These are phyloP conservation scores for Chrysomela aeneicollis DNA, from an alignment of 2,888 invertebrate species.

Conservation along the genomic window DNA sequence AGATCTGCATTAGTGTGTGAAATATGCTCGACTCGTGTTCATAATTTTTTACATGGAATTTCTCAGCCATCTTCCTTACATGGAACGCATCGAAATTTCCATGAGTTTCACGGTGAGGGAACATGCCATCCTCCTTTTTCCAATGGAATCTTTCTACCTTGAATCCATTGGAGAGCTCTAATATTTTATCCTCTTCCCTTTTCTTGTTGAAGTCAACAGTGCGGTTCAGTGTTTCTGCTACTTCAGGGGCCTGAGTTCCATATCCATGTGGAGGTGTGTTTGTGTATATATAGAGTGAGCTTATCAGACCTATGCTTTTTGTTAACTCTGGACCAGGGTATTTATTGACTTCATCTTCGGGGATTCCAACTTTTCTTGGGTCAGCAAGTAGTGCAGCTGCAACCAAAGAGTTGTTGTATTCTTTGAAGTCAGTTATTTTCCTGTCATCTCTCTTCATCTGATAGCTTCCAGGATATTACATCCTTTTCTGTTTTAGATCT, in stretches of 20 bases:
- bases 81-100: conserved; percentile 42
- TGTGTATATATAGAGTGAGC: conserved; percentile 40
- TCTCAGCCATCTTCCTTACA: conserved; percentile 34
- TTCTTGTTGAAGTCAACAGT: conserved; percentile 42
- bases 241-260: conserved; percentile 47
- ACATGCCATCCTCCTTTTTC: conserved; percentile 36
- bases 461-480: too few relatives aligned
- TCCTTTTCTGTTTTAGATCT: too few relatives aligned
- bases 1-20: conserved; percentile 9
- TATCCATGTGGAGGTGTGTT: conserved; percentile 45
- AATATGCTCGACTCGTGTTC: too few relatives aligned
- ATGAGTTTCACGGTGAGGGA: conserved; percentile 39
- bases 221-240: conserved; percentile 43
- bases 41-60: too few relatives aligned
- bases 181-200: too few relatives aligned
- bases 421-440: too few relatives aligned
- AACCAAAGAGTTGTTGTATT: too few relatives aligned
- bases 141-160: conserved; percentile 39
- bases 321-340: too few relatives aligned
- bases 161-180: conserved; percentile 30
- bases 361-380: too few relatives aligned
- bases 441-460: too few relatives aligned
- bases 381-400: too few relatives aligned
- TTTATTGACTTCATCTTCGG: too few relatives aligned
- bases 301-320: conserved; percentile 11